Percentiles rank a stretch among this genome's conserved stretches.
Conservation (phyloP, 2,797 vertebrate species). For the Catamblyrhynchus diadema region DNA sequence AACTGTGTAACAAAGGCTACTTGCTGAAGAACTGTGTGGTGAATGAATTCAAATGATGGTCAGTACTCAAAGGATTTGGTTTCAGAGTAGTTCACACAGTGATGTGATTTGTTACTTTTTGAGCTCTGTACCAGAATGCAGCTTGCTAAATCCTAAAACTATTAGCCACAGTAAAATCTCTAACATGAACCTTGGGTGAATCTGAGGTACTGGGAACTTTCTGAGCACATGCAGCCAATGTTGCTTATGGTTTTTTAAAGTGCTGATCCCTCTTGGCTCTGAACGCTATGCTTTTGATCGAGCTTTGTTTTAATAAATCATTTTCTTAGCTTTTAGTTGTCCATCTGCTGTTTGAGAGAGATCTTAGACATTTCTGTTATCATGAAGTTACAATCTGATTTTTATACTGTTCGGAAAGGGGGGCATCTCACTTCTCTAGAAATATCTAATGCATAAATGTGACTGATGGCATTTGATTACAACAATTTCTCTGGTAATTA, state of each 20-base stretch:
- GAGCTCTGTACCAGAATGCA: neutral
- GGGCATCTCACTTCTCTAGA: neutral
- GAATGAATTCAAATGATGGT: slow-evolving; percentile 36
- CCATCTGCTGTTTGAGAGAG: neutral
- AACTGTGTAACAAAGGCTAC: slow-evolving; percentile 32
- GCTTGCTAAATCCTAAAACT: neutral
- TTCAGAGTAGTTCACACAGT: slow-evolving; percentile 24
- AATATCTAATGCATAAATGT: neutral
- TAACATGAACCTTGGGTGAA: neutral
- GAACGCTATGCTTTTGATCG: neutral
- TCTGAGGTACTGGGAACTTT: neutral
- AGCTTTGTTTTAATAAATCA: neutral
- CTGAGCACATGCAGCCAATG: neutral
- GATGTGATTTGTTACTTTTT: neutral
- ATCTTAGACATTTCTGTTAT: neutral
- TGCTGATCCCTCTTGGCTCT: neutral
- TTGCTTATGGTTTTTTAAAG: neutral
- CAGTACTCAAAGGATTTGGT: neutral
- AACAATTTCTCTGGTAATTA: neutral
- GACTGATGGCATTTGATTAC: neutral
- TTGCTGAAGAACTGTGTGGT: slow-evolving; percentile 16
- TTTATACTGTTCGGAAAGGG: neutral
- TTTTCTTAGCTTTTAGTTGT: neutral
- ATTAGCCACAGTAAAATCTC: neutral
- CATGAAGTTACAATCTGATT: neutral